These are phyloP conservation scores for Drosophila tsacasi DNA, from an alignment of 1,140 invertebrate genomes.

Conservation along the genomic window DNA sequence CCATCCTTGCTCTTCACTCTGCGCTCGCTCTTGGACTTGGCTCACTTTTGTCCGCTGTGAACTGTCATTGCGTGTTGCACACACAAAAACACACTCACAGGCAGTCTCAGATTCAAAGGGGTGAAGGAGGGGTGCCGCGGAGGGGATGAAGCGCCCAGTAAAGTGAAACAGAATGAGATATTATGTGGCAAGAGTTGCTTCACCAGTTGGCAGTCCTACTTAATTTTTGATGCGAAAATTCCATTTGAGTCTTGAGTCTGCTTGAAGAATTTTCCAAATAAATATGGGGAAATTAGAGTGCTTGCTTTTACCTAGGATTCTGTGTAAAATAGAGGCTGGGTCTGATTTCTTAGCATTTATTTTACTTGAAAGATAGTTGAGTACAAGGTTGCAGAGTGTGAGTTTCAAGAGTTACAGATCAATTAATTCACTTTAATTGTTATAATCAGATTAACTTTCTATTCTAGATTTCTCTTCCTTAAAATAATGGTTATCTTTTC, in stretches of 20 bases:
- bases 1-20: constrained; percentile 13
- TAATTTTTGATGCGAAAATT: constrained; percentile 31
- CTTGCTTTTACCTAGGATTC: neutral
- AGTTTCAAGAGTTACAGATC: neutral
- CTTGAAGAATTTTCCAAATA: neutral
- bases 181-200: constrained; percentile 44
- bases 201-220: constrained; percentile 24
- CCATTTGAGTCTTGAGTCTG: constrained; percentile 11
- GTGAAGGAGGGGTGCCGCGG: neutral
- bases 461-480: no score
- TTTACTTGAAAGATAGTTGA: neutral
- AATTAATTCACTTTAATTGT: no score
- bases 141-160: neutral
- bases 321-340: neutral
- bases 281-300: constrained; percentile 14
- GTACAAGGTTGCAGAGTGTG: neutral
- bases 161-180: constrained; percentile 46
- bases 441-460: no score
- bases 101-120: neutral
- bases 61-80: constrained; percentile 48
- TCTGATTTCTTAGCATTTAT: no score
- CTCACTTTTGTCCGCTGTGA: constrained; percentile 51
- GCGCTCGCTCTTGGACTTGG: constrained; percentile 48
- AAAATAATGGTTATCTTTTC: neutral
- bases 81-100: constrained; percentile 18